These are phyloP conservation scores for Erannis defoliaria DNA, from an alignment of 2,888 invertebrate genomes.

Conservation along the genomic window DNA sequence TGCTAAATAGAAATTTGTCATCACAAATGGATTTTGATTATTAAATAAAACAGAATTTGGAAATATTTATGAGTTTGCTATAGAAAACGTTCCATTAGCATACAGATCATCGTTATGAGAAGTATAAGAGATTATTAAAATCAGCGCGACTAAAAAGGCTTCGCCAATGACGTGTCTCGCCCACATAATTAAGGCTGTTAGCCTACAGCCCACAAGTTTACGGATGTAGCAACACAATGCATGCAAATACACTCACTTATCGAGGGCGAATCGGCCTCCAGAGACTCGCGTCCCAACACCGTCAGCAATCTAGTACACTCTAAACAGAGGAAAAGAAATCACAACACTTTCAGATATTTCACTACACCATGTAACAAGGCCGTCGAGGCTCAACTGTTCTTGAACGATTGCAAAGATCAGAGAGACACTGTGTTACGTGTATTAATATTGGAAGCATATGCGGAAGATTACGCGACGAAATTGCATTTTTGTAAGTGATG, in stretches of 20 bases:
- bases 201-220: slow-evolving; percentile 55
- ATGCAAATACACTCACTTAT: slow-evolving; percentile 81
- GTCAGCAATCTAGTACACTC: slow-evolving; percentile 77
- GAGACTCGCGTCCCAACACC: slow-evolving; percentile 70
- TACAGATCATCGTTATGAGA: slow-evolving; percentile 10
- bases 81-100: slow-evolving; percentile 2
- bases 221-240: slow-evolving; percentile 69
- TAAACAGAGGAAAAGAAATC: slow-evolving; percentile 76
- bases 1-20: not conserved
- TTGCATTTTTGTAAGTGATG: slow-evolving; percentile 77
- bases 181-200: slow-evolving; percentile 60
- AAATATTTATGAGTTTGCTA: not conserved
- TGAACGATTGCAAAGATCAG: slow-evolving; percentile 74
- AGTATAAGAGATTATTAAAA: slow-evolving; percentile 25
- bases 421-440: slow-evolving; percentile 69
- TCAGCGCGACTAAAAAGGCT: slow-evolving; percentile 60
- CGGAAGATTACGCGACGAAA: slow-evolving; percentile 73
- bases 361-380: slow-evolving; percentile 66
- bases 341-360: slow-evolving; percentile 77
- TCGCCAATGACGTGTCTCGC: slow-evolving; percentile 80
- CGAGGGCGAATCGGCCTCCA: slow-evolving; percentile 71
- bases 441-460: slow-evolving; percentile 71
- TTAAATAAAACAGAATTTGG: not conserved
- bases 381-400: slow-evolving; percentile 78
- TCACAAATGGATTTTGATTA: not conserved